These are phyloP conservation scores for Poecile montanus DNA, from an alignment of 2,797 vertebrate genomes.

Conservation along the genomic window DNA sequence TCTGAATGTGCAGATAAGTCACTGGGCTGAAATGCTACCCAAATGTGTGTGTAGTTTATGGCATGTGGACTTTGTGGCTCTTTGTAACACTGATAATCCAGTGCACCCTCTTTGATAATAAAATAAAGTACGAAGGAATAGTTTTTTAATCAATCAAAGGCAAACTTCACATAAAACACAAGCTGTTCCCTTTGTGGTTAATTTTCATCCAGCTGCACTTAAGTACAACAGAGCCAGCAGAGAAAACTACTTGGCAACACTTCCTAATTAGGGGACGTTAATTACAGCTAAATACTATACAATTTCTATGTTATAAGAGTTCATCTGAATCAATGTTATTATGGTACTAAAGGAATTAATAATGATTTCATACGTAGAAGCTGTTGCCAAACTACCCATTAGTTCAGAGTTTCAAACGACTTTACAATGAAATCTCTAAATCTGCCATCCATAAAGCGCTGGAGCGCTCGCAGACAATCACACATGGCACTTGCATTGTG, in stretches of 20 bases:
- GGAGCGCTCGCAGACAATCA: background rate
- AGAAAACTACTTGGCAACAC: conserved; percentile 78
- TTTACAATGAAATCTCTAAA: conserved; percentile 48
- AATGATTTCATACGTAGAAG: conserved; percentile 73
- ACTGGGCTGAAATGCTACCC: background rate
- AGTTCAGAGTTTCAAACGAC: conserved; percentile 67
- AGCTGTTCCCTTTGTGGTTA: conserved; percentile 80
- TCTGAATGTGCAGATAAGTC: background rate
- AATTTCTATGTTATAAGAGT: conserved; percentile 75
- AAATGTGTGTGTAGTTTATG: background rate
- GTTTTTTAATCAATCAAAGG: conserved; percentile 78
- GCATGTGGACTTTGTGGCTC: conserved; percentile 41
- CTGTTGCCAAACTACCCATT: conserved; percentile 74
- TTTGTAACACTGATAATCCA: conserved; percentile 57
- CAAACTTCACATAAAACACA: conserved; percentile 79
- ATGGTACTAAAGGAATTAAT: conserved; percentile 76
- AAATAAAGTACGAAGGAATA: conserved; percentile 72
- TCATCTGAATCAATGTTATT: conserved; percentile 81
- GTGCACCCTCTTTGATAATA: conserved; percentile 62
- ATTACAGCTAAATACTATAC: conserved; percentile 80
- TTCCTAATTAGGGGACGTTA: conserved; percentile 80
- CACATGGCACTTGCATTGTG: conserved; percentile 1
- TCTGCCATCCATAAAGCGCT: background rate
- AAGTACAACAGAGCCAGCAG: conserved; percentile 77
- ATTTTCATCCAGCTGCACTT: conserved; percentile 79